Evolutionary conservation across 2,797 vertebrate species (phyloP).

Genomic region (Chelonia mydas): DNA sequence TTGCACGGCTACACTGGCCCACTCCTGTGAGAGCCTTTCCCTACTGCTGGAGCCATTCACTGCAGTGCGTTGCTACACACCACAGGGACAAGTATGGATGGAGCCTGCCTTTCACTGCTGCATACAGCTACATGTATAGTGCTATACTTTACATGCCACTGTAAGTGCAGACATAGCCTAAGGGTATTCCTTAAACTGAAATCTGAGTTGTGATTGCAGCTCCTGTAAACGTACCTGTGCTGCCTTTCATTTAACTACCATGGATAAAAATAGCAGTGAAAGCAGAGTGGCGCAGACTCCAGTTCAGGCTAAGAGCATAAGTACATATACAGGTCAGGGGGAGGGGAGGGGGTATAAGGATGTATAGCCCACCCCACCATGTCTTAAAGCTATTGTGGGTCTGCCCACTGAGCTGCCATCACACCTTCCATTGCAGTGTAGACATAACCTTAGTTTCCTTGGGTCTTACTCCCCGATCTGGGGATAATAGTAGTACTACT

Average conservation of each 20-base stretch:
- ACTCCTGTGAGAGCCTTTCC: too few species aligned
- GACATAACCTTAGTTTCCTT: background rate
- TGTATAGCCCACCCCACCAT: too few species aligned
- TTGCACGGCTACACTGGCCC: too few species aligned
- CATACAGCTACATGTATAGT: background rate
- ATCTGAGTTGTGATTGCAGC: too few species aligned
- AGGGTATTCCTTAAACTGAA: background rate
- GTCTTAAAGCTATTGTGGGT: background rate
- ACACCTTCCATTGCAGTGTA: background rate
- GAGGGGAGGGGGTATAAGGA: too few species aligned
- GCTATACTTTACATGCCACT: background rate
- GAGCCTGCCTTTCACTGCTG: background rate
- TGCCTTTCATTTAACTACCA: background rate
- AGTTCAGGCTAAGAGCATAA: background rate
- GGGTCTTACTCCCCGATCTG: background rate
- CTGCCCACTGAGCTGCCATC: background rate
- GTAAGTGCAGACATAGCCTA: background rate
- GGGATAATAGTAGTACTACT: background rate
- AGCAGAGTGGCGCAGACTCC: background rate
- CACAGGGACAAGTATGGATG: background rate
- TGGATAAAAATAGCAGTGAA: too few species aligned
- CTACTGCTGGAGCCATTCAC: background rate
- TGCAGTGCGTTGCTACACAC: background rate
- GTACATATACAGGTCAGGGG: too few species aligned
- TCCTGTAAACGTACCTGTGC: background rate